phyloP scores from a whole-genome alignment of 2,888 invertebrate species.

The Allolobophora icterica region DNA sequence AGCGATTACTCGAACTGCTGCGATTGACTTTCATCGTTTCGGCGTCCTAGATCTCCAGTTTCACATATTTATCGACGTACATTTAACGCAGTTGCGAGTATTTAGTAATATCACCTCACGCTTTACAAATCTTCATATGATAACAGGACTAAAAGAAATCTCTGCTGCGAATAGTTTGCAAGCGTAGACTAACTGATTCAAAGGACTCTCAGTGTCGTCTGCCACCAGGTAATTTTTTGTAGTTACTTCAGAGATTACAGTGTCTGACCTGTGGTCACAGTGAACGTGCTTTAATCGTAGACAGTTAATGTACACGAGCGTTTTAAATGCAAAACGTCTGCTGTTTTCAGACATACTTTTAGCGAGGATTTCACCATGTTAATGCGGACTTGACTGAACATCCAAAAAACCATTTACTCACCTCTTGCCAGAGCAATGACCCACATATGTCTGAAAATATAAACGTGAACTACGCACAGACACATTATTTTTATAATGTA shows the following conservation, averaged over 20 bases:
- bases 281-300: neutral
- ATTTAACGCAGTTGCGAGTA: too few relatives aligned
- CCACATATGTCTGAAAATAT: too few relatives aligned
- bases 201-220: neutral
- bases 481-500: too few relatives aligned
- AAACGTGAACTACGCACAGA: too few relatives aligned
- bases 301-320: neutral
- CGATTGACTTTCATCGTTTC: neutral
- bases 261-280: neutral
- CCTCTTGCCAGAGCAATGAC: too few relatives aligned
- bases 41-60: neutral
- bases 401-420: too few relatives aligned
- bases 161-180: neutral
- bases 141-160: too few relatives aligned
- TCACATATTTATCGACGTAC: neutral
- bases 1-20: neutral
- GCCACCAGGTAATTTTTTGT: neutral
- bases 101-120: too few relatives aligned
- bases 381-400: too few relatives aligned
- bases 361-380: neutral
- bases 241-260: neutral
- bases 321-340: too few relatives aligned
- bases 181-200: neutral
- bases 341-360: neutral
- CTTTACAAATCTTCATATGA: too few relatives aligned